Evolutionary conservation across 2,888 invertebrate species (phyloP), one percentile per base, ranked within the genome.

Genomic region (Chesias legatella): DNA sequence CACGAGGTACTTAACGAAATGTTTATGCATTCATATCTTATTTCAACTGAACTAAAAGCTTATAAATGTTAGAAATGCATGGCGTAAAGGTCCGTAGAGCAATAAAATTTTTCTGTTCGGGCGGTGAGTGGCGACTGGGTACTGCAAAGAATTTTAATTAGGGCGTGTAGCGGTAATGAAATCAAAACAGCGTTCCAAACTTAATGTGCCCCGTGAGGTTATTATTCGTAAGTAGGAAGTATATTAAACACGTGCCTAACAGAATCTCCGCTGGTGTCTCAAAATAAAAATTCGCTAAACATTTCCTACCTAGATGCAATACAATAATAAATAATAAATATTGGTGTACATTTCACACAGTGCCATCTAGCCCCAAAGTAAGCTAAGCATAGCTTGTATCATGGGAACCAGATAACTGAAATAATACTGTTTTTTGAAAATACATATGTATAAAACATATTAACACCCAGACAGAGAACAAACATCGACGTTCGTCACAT

Each of bases 61-160:
- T 38, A 23, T 36, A 42, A 39, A 13, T 10, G 33, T 31, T 36
- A 49, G 36, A 28, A 37, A 46, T 37, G 20, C 33, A 21, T 17
- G n/a, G 24, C 24, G 32, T 21, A 27, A 29, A 43, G 31, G n/a
- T 32, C 5, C 36, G 17, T 41, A 49, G 31, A 42, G 36, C 26
- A 42, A 47, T 58, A 46, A 59, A 61, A 60, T 63, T 64, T n/a
- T 17, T 61, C 48, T 56, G 48, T 56, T 42, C 41, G 37, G 58
- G 39, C 41, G 56, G 45, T 47, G 48, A 44, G 46, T 44, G 50
- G 41, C 46, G 45, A 45, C 46, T 46, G 51, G 45, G 48, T 51
- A 50, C 59, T 57, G 54, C 52, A 56, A 63, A 51, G 60, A 70
- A 67, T 67, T 73, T 75, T 73, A 75, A 76, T 74, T 68, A 76